These are phyloP conservation scores for Mimachlamys varia DNA, from an alignment of 2,888 invertebrate species.

Conservation along the genomic window DNA sequence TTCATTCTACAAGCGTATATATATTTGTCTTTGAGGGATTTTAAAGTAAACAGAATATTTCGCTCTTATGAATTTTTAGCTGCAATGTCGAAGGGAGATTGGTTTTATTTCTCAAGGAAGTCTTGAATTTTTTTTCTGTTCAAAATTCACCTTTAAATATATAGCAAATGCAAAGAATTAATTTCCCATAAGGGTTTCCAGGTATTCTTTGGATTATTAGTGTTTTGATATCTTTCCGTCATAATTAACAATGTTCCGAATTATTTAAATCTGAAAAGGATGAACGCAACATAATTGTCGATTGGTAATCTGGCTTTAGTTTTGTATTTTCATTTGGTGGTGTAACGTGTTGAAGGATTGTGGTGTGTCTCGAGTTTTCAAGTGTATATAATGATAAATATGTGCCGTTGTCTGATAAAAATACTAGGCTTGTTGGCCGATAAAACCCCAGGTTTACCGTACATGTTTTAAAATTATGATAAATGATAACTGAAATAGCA, in stretches of 20 bases:
- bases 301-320: neutral
- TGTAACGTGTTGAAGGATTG: neutral
- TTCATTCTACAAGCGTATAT: neutral
- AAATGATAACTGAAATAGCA: conserved; percentile 11
- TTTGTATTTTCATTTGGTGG: neutral
- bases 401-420: neutral
- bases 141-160: too few species aligned
- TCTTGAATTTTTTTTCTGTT: too few species aligned
- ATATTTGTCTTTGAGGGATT: neutral
- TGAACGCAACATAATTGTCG: neutral
- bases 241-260: neutral
- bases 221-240: neutral
- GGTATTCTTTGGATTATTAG: neutral
- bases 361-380: neutral
- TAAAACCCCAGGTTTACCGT: neutral
- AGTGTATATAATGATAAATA: conserved; percentile 14
- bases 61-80: too few species aligned
- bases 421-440: neutral
- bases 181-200: neutral
- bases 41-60: too few species aligned
- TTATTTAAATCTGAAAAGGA: neutral
- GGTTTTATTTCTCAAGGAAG: too few species aligned
- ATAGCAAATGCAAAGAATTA: too few species aligned
- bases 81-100: too few species aligned
- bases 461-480: conserved; percentile 15